Evolutionary conservation across 2,888 invertebrate genomes (phyloP).

Genomic region (Perizoma flavofasciatum): DNA sequence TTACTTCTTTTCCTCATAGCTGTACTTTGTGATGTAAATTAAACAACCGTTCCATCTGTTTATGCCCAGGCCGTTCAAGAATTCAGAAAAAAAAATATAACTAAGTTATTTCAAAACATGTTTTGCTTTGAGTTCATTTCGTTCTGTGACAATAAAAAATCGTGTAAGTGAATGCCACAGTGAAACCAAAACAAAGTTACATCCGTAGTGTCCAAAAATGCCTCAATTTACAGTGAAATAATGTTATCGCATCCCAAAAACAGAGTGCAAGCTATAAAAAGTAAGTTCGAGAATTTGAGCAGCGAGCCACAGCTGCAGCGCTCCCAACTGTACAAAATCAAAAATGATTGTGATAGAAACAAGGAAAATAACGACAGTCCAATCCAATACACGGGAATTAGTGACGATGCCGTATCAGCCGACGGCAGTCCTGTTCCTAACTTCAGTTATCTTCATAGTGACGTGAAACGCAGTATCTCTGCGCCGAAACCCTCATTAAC

Average conservation of each 20-base stretch:
- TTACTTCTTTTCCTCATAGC: not conserved
- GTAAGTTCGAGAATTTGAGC: constrained; percentile 84
- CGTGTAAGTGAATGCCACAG: no score
- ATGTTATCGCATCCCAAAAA: constrained; percentile 77
- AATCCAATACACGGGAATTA: constrained; percentile 4
- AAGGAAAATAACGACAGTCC: constrained; percentile 35
- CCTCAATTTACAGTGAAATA: constrained; percentile 62
- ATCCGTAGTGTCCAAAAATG: constrained; percentile 54
- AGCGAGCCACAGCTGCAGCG: constrained; percentile 51
- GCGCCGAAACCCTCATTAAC: constrained; percentile 65
- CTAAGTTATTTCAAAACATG: constrained; percentile 21
- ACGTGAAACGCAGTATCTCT: constrained; percentile 57
- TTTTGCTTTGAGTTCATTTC: constrained; percentile 1
- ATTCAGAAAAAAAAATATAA: constrained; percentile 16
- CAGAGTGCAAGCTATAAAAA: constrained; percentile 86
- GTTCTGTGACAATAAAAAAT: constrained; percentile 8
- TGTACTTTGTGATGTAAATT: constrained; percentile 8
- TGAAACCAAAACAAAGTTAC: constrained; percentile 9
- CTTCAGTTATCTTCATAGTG: constrained; percentile 68
- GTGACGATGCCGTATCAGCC: constrained; percentile 41
- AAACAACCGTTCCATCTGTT: constrained; percentile 18
- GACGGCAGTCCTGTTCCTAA: constrained; percentile 60
- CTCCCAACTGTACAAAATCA: constrained; percentile 49
- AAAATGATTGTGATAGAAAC: constrained; percentile 38
- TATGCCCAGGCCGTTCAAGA: not conserved